phyloP scores from a whole-genome alignment of 35 echinoderm and acorn worm species.

The Patiria miniata region DNA sequence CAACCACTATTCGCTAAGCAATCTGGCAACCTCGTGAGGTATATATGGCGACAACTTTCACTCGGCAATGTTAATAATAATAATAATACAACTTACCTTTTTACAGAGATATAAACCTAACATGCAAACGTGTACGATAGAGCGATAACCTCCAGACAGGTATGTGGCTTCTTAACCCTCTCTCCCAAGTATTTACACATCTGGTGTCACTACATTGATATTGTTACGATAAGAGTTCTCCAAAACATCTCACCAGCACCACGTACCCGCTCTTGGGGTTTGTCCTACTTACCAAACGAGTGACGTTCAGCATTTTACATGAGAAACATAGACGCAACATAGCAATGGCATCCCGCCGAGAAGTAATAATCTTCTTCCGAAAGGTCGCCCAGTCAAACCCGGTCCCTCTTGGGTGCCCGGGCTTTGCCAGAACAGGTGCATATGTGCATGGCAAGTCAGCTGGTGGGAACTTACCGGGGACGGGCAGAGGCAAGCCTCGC shows the following conservation, averaged over 20 bases:
- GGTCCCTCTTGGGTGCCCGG: neutral
- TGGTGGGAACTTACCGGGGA: constrained; percentile 8
- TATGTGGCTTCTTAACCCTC: too few relatives aligned
- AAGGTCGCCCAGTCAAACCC: constrained; percentile 1
- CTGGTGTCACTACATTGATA: too few relatives aligned
- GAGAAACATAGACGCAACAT: neutral
- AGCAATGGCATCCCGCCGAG: neutral
- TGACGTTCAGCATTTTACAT: neutral
- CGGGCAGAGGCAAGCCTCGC: constrained; percentile 6
- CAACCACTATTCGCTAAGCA: too few relatives aligned
- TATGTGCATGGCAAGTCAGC: neutral
- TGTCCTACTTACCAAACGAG: neutral
- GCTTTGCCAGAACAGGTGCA: neutral
- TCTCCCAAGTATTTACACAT: too few relatives aligned
- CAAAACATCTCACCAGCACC: neutral
- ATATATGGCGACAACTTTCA: too few relatives aligned
- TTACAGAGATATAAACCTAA: too few relatives aligned
- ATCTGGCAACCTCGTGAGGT: too few relatives aligned
- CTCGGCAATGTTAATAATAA: too few relatives aligned
- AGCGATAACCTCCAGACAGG: too few relatives aligned
- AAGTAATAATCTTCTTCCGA: neutral
- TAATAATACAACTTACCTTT: too few relatives aligned
- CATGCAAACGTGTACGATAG: too few relatives aligned
- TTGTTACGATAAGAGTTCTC: too few relatives aligned
- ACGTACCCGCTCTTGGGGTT: neutral